phyloP scores from a whole-genome alignment of 2,888 invertebrate species.

The Gari tellinella region DNA sequence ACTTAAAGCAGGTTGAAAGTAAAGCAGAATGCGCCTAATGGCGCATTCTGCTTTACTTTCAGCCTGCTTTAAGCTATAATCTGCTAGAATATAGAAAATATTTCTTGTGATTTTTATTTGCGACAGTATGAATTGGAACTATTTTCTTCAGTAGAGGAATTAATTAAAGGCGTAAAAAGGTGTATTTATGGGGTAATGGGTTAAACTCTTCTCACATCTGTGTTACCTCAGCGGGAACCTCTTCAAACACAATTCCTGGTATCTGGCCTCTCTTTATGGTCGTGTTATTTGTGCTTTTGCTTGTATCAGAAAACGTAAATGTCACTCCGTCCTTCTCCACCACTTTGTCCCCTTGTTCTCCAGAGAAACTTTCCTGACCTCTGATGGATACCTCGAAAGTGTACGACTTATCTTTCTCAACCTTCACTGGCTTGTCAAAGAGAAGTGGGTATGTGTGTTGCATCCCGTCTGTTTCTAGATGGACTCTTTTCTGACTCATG shows the following conservation, averaged over 20 bases:
- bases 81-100: too few species aligned
- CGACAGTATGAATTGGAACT: too few species aligned
- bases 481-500: constrained; percentile 5
- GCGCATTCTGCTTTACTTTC: too few species aligned
- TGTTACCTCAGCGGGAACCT: background rate
- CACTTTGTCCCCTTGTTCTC: constrained; percentile 16
- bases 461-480: constrained; percentile 35
- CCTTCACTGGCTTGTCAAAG: constrained; percentile 24
- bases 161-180: too few species aligned
- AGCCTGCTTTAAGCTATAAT: too few species aligned
- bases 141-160: too few species aligned
- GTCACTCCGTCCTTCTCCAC: constrained; percentile 21
- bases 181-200: too few species aligned
- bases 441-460: constrained; percentile 38
- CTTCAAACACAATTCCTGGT: constrained; percentile 23
- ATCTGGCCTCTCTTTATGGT: constrained; percentile 38
- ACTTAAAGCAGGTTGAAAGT: too few species aligned
- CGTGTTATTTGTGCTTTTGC: constrained; percentile 43
- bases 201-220: too few species aligned
- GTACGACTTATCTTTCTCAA: constrained; percentile 29
- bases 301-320: constrained; percentile 26
- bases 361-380: constrained; percentile 47
- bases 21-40: too few species aligned
- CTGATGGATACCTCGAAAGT: constrained; percentile 20
- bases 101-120: too few species aligned